These are phyloP conservation scores for Nesoenas mayeri DNA, from an alignment of 2,113 vertebrate species.

Conservation along the genomic window DNA sequence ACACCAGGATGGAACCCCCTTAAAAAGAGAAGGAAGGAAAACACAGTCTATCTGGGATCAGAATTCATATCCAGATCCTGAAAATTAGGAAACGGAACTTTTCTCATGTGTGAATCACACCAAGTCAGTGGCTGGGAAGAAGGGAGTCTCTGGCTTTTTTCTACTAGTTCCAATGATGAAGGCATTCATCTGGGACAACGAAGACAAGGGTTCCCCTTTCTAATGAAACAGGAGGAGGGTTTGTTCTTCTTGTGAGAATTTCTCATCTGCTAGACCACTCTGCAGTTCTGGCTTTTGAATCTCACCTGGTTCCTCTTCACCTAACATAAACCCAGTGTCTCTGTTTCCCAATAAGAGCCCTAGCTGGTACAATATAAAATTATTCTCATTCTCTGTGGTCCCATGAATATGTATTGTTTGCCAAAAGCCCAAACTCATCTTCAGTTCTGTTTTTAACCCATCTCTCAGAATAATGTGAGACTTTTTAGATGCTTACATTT, in stretches of 20 bases:
- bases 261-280: neutral
- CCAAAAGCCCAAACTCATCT: neutral
- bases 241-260: neutral
- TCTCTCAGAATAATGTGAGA: neutral
- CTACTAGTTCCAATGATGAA: neutral
- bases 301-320: neutral
- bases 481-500: neutral
- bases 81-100: neutral
- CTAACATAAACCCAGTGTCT: neutral
- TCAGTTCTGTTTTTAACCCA: neutral
- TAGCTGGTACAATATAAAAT: neutral
- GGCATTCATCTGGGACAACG: neutral
- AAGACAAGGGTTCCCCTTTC: neutral
- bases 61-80: neutral
- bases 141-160: neutral
- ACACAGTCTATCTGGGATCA: neutral
- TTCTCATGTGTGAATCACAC: neutral
- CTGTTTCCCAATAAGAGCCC: neutral
- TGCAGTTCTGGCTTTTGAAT: neutral
- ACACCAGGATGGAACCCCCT: neutral
- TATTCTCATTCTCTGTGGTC: neutral
- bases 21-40: neutral
- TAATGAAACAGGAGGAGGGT: neutral
- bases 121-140: rapidly evolving
- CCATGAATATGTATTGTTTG: neutral